A percentile compares a stretch with the other conserved stretches of the same genome.
Conservation (phyloP, 1,140 invertebrate species). For the Sweltsa coloradensis region DNA sequence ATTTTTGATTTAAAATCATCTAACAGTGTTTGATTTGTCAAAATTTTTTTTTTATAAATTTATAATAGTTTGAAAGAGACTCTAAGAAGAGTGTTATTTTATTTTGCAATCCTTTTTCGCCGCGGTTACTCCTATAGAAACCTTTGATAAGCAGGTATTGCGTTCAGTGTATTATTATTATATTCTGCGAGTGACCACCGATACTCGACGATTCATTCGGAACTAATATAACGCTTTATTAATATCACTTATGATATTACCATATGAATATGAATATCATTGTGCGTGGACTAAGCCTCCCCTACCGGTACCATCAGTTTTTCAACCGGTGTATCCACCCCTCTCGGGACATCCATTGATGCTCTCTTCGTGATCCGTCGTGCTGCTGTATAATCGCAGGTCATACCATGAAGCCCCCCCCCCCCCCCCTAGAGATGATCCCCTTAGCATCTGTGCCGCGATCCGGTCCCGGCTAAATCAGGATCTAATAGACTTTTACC, state of each 20-base stretch:
- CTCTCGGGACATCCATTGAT: neutral
- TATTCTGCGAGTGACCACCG: neutral
- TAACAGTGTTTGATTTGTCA: no score
- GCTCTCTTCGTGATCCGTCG: neutral
- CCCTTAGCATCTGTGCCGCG: no score
- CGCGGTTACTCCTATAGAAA: no score
- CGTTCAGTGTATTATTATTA: neutral
- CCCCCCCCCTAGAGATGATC: no score
- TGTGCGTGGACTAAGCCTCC: neutral
- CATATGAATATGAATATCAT: no score
- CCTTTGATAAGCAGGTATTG: no score
- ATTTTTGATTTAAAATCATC: no score
- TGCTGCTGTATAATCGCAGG: neutral
- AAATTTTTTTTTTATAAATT: no score
- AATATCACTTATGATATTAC: no score
- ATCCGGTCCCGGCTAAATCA: conserved; percentile 3
- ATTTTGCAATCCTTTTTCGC: no score
- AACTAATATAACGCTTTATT: neutral
- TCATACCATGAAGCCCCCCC: neutral
- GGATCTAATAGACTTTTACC: conserved; percentile 1
- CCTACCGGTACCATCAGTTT: neutral
- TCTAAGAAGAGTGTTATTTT: no score
- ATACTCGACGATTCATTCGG: neutral
- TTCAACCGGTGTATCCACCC: neutral
- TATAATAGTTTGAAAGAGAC: no score